phyloP scores from a whole-genome alignment of 1,140 invertebrate genomes.

The Globodera ellingtonae region DNA sequence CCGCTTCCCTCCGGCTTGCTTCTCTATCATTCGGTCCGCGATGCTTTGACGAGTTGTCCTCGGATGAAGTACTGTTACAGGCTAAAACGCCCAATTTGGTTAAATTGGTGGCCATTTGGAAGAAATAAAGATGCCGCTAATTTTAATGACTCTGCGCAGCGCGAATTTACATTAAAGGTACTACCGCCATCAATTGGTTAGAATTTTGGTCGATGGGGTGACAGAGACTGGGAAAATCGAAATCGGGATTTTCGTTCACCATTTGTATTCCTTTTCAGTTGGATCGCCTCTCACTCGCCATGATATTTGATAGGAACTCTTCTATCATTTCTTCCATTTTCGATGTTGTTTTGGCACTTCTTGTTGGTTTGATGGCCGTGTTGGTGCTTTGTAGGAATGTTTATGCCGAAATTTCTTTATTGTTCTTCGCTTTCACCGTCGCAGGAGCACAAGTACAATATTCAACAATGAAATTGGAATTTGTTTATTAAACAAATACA shows the following conservation, averaged over 20 bases:
- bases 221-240: neutral
- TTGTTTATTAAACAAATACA: slow-evolving; percentile 60
- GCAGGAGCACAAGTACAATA: slow-evolving; percentile 72
- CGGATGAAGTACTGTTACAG: slow-evolving; percentile 3
- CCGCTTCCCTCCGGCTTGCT: neutral
- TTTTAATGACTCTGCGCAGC: neutral
- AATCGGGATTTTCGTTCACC: neutral
- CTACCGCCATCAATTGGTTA: too few species aligned
- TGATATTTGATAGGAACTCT: slow-evolving; percentile 85
- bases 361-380: slow-evolving; percentile 82
- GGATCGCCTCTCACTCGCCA: slow-evolving; percentile 79
- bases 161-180: neutral
- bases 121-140: neutral
- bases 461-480: slow-evolving; percentile 26
- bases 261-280: neutral
- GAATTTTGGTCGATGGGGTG: too few species aligned
- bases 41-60: neutral
- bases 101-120: slow-evolving; percentile 9
- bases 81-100: neutral
- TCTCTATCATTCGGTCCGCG: slow-evolving; percentile 6
- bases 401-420: slow-evolving; percentile 87
- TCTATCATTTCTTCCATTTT: slow-evolving; percentile 82
- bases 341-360: slow-evolving; percentile 80
- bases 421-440: slow-evolving; percentile 93
- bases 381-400: slow-evolving; percentile 80